phyloP scores from a whole-genome alignment of 2,888 invertebrate species.

The Dicyrtomina minuta region DNA sequence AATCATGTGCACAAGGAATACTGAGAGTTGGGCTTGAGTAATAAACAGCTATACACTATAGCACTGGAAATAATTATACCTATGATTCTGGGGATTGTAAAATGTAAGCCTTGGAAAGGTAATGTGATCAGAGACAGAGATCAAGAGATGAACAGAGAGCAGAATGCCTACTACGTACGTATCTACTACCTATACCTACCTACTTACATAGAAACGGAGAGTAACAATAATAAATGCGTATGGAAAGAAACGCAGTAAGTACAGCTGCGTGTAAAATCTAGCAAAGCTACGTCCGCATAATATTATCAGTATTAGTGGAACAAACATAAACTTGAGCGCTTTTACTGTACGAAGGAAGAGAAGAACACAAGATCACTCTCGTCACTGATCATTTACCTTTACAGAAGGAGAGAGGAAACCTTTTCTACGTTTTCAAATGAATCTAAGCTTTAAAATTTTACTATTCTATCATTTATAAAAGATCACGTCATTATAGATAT shows the following conservation, averaged over 20 bases:
- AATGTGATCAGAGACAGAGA: constrained; percentile 27
- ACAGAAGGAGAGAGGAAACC: constrained; percentile 14
- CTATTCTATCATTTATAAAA: constrained; percentile 7
- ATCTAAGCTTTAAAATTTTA: constrained; percentile 28
- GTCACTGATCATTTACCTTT: constrained; percentile 18
- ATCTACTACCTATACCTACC: no score
- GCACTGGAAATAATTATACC: no score
- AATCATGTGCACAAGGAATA: no score
- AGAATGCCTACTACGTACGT: background rate
- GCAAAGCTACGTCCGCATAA: background rate
- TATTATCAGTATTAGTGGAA: background rate
- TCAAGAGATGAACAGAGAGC: constrained; percentile 17
- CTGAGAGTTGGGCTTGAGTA: no score
- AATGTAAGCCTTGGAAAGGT: constrained; percentile 8
- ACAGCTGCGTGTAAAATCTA: constrained; percentile 6
- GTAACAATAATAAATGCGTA: background rate
- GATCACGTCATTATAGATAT: background rate
- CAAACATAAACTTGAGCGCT: background rate
- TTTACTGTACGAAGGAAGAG: background rate
- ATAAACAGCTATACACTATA: no score
- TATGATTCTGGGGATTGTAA: background rate
- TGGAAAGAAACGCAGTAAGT: background rate
- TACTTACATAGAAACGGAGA: no score
- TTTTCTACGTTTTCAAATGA: constrained; percentile 22
- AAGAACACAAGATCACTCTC: constrained; percentile 7